Evolutionary conservation across 2,113 vertebrate species (phyloP).

Genomic region (Urocitellus parryii): DNA sequence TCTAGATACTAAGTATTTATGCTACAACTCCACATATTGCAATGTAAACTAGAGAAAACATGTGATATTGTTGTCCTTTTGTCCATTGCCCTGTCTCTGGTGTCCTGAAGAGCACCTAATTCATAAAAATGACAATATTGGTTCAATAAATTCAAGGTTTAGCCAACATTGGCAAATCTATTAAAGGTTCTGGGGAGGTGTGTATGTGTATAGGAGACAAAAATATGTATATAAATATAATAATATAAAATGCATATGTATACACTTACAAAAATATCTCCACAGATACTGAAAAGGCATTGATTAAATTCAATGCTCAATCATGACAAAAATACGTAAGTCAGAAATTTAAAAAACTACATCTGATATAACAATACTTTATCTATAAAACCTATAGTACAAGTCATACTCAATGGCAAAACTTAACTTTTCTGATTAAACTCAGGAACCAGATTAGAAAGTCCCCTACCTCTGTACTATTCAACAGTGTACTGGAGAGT

Average conservation of each 20-base stretch:
- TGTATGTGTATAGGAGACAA: too few species aligned
- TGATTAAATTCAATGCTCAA: neutral
- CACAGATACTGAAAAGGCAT: neutral
- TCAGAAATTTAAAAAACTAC: constrained; percentile 5
- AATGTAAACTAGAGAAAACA: neutral
- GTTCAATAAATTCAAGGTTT: neutral
- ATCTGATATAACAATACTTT: neutral
- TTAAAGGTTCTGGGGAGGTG: neutral
- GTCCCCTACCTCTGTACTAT: neutral
- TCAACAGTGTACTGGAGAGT: neutral
- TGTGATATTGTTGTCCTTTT: neutral
- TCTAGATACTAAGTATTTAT: neutral
- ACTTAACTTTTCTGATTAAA: neutral
- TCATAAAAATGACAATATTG: neutral
- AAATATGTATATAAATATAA: too few species aligned
- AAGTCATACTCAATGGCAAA: neutral
- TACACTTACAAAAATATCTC: neutral
- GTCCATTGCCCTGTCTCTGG: neutral
- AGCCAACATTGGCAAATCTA: neutral
- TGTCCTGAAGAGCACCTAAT: neutral
- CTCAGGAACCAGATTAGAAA: neutral
- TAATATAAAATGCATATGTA: neutral
- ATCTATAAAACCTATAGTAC: neutral
- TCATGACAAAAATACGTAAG: neutral
- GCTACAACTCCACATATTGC: neutral